Conservation (phyloP, 2,888 invertebrate species). For the Carterocephalus palaemon region DNA sequence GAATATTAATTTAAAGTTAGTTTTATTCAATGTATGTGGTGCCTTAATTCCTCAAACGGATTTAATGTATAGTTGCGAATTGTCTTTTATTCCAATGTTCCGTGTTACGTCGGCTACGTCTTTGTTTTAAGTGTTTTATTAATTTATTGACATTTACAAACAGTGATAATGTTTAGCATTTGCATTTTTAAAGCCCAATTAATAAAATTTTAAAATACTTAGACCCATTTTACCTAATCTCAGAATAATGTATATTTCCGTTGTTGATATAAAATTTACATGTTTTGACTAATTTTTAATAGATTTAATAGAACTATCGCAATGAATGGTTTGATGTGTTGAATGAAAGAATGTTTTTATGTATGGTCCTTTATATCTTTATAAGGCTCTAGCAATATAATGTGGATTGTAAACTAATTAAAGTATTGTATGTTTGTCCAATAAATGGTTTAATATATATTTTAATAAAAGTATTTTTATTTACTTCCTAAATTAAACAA, state of each 20-base stretch:
- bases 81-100: constrained; percentile 25
- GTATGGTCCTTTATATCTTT: constrained; percentile 74
- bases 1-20: constrained; percentile 53
- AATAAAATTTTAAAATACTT: constrained; percentile 13
- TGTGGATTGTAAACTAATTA: constrained; percentile 76
- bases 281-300: constrained; percentile 39
- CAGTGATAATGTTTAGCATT: constrained; percentile 39
- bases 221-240: constrained; percentile 40
- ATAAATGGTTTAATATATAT: constrained; percentile 79
- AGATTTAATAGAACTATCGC: constrained; percentile 40
- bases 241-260: constrained; percentile 52
- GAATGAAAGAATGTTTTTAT: constrained; percentile 57
- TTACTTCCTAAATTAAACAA: constrained; percentile 33
- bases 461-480: constrained; percentile 70
- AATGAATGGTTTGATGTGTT: constrained; percentile 41
- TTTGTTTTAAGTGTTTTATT: constrained; percentile 27
- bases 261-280: constrained; percentile 44
- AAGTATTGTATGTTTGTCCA: constrained; percentile 78
- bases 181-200: constrained; percentile 38
- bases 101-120: constrained; percentile 20
- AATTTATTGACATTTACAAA: constrained; percentile 28
- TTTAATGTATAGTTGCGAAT: constrained; percentile 32
- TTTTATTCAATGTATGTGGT: constrained; percentile 66
- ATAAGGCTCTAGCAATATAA: constrained; percentile 64
- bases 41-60: constrained; percentile 64